Percentiles rank a stretch among this genome's conserved stretches.
phyloP scores from a whole-genome alignment of 2,113 vertebrate genomes.

The Leptobrachium ailaonicum region DNA sequence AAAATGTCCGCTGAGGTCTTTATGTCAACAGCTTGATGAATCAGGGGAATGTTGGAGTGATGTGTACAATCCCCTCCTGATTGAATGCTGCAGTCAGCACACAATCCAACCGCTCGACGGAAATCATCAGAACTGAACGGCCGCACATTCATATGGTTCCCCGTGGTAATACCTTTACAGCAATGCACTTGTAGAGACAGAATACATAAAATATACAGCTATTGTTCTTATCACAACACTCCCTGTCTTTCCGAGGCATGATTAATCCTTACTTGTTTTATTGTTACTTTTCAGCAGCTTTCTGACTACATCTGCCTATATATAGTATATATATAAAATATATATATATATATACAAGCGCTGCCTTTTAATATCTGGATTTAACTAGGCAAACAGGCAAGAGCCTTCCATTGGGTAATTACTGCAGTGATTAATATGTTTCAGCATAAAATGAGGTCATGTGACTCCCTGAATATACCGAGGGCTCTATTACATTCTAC shows the following conservation, averaged over 20 bases:
- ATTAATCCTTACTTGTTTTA: background rate
- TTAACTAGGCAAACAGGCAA: too few relatives aligned
- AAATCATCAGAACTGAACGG: background rate
- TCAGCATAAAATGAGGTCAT: too few relatives aligned
- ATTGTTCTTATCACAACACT: background rate
- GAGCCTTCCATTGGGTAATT: too few relatives aligned
- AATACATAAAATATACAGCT: background rate
- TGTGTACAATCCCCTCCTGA: slow-evolving; percentile 1
- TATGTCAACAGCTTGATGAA: slow-evolving; percentile 1
- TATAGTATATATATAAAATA: too few relatives aligned
- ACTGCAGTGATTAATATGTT: too few relatives aligned
- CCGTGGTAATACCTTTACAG: background rate
- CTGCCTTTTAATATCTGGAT: too few relatives aligned
- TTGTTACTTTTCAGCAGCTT: too few relatives aligned
- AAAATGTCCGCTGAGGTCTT: background rate
- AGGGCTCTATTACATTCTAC: too few relatives aligned
- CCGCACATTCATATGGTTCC: background rate
- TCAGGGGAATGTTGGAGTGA: slow-evolving; percentile 1
- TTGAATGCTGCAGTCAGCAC: background rate
- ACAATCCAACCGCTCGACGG: background rate
- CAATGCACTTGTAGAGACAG: background rate
- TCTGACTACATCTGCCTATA: too few relatives aligned
- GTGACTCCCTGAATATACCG: too few relatives aligned
- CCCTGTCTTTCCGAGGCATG: background rate
- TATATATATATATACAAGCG: too few relatives aligned